Conservation (phyloP, 2,113 vertebrate species). For the Sinosuthora webbiana region DNA sequence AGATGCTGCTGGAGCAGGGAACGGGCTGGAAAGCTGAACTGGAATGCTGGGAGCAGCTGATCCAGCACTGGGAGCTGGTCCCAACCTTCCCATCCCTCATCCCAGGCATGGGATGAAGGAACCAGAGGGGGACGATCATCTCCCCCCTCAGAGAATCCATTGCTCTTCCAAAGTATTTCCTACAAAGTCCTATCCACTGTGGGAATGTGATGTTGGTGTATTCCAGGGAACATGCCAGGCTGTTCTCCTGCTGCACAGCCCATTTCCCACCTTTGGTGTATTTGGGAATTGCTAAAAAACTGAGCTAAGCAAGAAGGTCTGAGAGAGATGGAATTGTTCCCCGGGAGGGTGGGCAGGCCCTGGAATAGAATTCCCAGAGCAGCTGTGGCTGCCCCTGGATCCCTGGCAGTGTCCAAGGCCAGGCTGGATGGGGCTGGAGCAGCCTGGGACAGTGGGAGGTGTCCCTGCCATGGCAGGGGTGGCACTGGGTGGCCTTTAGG, state of each 20-base stretch:
- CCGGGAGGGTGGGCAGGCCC: background rate
- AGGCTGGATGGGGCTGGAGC: background rate
- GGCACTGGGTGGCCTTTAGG: accelerated
- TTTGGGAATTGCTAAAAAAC: background rate
- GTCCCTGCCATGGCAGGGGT: background rate
- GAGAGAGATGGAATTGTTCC: background rate
- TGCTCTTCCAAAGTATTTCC: background rate
- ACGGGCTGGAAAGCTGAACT: background rate
- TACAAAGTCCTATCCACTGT: accelerated
- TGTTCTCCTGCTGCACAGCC: background rate
- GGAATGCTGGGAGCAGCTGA: background rate
- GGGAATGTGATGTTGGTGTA: accelerated
- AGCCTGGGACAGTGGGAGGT: background rate
- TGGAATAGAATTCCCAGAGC: background rate
- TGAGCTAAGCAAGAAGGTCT: background rate
- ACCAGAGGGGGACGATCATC: background rate
- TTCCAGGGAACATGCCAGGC: background rate
- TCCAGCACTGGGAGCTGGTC: background rate
- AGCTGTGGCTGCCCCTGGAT: background rate
- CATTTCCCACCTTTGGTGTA: background rate
- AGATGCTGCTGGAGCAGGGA: background rate
- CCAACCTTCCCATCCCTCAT: background rate
- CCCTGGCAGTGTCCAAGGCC: background rate
- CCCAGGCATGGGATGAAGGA: background rate
- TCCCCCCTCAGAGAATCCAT: background rate